Percentiles rank a stretch among this genome's conserved stretches.
Evolutionary conservation across 2,888 invertebrate genomes (phyloP).

Genomic region (Choreutis nemorana): DNA sequence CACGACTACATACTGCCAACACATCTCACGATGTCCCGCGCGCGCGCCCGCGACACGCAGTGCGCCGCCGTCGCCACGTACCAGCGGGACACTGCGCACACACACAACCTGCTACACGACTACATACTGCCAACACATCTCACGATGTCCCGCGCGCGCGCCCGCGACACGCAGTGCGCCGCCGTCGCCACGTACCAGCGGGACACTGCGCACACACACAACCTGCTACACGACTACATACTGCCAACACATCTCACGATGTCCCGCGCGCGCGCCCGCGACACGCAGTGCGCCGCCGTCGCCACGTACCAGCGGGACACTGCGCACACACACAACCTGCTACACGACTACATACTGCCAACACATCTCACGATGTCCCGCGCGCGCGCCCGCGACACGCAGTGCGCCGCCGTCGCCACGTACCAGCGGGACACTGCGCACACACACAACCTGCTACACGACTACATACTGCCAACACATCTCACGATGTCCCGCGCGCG

Average conservation of each 20-base stretch:
- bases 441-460: no score
- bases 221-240: no score
- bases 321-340: no score
- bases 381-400: slow-evolving; percentile 77
- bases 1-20: no score
- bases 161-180: slow-evolving; percentile 87
- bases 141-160: no score
- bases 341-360: no score
- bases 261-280: slow-evolving; percentile 75
- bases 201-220: no score
- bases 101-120: no score
- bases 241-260: no score
- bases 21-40: slow-evolving; percentile 77
- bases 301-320: slow-evolving; percentile 78
- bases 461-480: no score
- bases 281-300: slow-evolving; percentile 85
- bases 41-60: slow-evolving; percentile 78
- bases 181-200: no score
- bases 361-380: slow-evolving; percentile 78
- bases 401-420: slow-evolving; percentile 85
- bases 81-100: slow-evolving; percentile 74
- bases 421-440: slow-evolving; percentile 75
- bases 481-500: slow-evolving; percentile 74
- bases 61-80: slow-evolving; percentile 85
- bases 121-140: no score